Percentiles rank a stretch among this genome's conserved stretches.
phyloP scores from a whole-genome alignment of 2,888 invertebrate species.

The Netelia melanura region DNA sequence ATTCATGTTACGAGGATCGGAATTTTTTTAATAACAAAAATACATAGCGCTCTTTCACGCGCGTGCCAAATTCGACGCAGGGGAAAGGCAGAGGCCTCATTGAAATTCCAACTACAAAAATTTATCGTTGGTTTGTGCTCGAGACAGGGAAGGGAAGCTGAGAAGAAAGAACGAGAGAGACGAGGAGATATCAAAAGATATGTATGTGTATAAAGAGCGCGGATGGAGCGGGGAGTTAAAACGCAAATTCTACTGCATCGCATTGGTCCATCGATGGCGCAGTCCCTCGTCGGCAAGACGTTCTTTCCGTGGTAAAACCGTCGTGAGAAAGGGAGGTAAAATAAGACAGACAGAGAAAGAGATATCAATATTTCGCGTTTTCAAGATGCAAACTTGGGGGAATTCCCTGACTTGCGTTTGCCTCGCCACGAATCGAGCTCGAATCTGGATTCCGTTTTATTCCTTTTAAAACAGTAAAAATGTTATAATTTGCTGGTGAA shows the following conservation, averaged over 20 bases:
- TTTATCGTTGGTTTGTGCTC: slow-evolving; percentile 41
- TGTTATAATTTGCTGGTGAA: not conserved
- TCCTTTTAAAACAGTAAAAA: slow-evolving; percentile 4
- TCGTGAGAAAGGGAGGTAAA: not conserved
- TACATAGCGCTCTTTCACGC: slow-evolving; percentile 5
- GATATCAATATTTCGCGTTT: slow-evolving; percentile 7
- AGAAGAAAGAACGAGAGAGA: not conserved
- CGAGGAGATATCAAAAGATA: not conserved
- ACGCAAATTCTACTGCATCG: slow-evolving; percentile 30
- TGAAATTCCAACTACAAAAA: slow-evolving; percentile 44
- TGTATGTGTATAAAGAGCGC: not conserved
- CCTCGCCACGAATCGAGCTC: not conserved
- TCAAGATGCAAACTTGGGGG: slow-evolving; percentile 15
- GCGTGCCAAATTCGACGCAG: slow-evolving; percentile 19
- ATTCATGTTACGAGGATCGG: slow-evolving; percentile 16
- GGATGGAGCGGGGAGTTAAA: not conserved
- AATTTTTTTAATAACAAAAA: slow-evolving; percentile 24
- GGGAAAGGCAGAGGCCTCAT: slow-evolving; percentile 7
- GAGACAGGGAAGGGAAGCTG: slow-evolving; percentile 19
- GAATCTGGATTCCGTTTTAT: slow-evolving; percentile 33
- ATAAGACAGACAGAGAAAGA: slow-evolving; percentile 6
- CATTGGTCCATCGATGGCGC: slow-evolving; percentile 22
- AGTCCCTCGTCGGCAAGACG: slow-evolving; percentile 24
- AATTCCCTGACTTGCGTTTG: slow-evolving; percentile 23
- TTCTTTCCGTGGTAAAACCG: slow-evolving; percentile 19